Evolutionary conservation across 2,888 invertebrate genomes (phyloP), one percentile per base, ranked within the genome.

Genomic region (Myopa tessellatipennis): DNA sequence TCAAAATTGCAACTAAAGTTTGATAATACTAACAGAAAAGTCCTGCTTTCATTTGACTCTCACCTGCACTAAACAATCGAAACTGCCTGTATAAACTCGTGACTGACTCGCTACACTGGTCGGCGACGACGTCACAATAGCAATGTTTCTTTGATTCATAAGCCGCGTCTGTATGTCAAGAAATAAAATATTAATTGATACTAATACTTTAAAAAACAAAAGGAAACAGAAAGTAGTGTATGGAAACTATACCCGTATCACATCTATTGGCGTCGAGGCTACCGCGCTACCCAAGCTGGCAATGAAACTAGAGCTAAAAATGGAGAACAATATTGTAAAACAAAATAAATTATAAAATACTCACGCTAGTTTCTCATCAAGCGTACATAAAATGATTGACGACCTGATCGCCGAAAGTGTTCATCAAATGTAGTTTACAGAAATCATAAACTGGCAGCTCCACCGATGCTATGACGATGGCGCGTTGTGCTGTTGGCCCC

Each of bases 381-480:
- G 69, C 87, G 92, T 91, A 95, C 95, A 94, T 90, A 88, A 98
- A 94, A 91, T 98, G 98, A 91, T 96, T 97, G 74, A 92, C 90
- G 77, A 95, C 92, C 83, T 93, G 92, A 91, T 98, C 96, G 7
- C 95, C 96, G 82, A 97, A 91, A 68, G 92, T 83, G 26, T 90
- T 90, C 87, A 92, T 90, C 79, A 97, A 90, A 81, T 92, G 91
- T 83, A 93, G 92, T 91, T 98, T 98, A 89, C 94, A 94, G 83
- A 94, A 94, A 91, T 98, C 98, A 90, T 98, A 98, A 67, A 95
- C 95, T 60, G 98, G 98, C 86, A 98, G 91, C 91, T 98, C 98
- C 68, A 98, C 97, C 16, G 96, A 97, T 61, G 97, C 97, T 86
- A 98, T 96, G 61, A 97, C 92, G 14, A 96, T 97, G 55, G 98